Evolutionary conservation across 1,140 invertebrate species (phyloP).

Genomic region (Pseudomyrmex flavicornis): DNA sequence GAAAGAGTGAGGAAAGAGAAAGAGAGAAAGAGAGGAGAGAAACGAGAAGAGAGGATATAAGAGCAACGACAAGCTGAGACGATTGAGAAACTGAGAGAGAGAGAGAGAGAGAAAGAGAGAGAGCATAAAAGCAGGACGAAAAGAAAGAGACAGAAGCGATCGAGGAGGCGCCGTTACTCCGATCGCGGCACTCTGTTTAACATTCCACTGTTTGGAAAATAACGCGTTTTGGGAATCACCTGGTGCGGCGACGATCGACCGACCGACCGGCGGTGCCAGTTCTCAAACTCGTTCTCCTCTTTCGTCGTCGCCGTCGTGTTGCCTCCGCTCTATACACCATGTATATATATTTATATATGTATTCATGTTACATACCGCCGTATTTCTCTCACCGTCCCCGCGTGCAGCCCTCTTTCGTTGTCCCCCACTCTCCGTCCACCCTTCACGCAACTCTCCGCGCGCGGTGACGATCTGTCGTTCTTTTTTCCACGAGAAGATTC

Average conservation of each 20-base stretch:
- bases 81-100: neutral
- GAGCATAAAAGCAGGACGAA: constrained; percentile 46
- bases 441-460: constrained; percentile 9
- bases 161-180: constrained; percentile 71
- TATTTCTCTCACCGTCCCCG: neutral
- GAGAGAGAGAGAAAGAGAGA: constrained; percentile 9
- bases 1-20: constrained; percentile 9
- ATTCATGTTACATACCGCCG: too few relatives aligned
- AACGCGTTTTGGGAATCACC: constrained; percentile 70
- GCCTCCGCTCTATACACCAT: constrained; percentile 47
- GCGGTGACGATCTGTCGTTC: neutral
- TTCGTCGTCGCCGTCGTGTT: constrained; percentile 42
- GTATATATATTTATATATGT: too few relatives aligned
- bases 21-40: neutral
- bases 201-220: constrained; percentile 66
- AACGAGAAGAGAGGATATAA: neutral
- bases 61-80: neutral
- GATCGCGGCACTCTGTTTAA: constrained; percentile 65
- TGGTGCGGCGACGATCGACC: constrained; percentile 65
- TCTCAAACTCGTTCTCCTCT: constrained; percentile 74
- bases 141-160: constrained; percentile 57
- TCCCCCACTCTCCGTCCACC: neutral
- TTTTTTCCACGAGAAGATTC: constrained; percentile 23
- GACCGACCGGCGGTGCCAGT: constrained; percentile 66
- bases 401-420: neutral